Evolutionary conservation across 1,140 invertebrate genomes (phyloP).

Genomic region (Archegozetes longisetosus): DNA sequence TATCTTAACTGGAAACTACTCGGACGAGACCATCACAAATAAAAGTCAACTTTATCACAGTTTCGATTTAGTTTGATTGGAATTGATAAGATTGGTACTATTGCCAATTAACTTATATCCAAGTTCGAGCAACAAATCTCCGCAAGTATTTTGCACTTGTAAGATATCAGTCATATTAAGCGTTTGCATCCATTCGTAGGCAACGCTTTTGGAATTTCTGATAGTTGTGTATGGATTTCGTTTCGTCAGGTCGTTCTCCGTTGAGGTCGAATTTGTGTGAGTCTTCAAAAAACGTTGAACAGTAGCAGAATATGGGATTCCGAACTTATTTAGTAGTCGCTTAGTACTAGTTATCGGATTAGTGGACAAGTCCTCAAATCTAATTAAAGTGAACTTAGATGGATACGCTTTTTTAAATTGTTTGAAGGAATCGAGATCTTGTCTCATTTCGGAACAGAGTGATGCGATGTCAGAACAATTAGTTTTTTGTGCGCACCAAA

Average conservation of each 20-base stretch:
- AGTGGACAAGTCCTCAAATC: conserved; percentile 64
- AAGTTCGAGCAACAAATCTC: not conserved
- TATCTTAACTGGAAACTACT: no score
- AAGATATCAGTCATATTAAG: not conserved
- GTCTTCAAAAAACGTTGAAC: conserved; percentile 18
- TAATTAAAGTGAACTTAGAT: conserved; percentile 35
- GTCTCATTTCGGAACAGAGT: conserved; percentile 61
- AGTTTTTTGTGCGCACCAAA: conserved; percentile 57
- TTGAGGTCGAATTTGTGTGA: conserved; percentile 16
- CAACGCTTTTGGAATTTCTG: not conserved
- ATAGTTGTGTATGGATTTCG: not conserved
- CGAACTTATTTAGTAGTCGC: conserved; percentile 57
- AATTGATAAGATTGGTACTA: not conserved
- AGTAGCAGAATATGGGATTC: conserved; percentile 30
- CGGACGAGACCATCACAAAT: no score
- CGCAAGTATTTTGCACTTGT: not conserved
- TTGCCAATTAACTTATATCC: not conserved
- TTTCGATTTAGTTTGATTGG: no score
- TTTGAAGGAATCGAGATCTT: conserved; percentile 43
- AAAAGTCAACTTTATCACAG: no score
- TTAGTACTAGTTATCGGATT: conserved; percentile 50
- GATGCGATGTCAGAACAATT: conserved; percentile 58
- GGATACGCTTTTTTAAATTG: conserved; percentile 48
- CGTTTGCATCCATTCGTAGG: not conserved
- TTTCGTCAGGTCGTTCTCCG: not conserved